Percentiles rank a stretch among this genome's conserved stretches.
Evolutionary conservation across 53 echinoderm and acorn worm species (phyloP).

Genomic region (Patiria pectinifera): DNA sequence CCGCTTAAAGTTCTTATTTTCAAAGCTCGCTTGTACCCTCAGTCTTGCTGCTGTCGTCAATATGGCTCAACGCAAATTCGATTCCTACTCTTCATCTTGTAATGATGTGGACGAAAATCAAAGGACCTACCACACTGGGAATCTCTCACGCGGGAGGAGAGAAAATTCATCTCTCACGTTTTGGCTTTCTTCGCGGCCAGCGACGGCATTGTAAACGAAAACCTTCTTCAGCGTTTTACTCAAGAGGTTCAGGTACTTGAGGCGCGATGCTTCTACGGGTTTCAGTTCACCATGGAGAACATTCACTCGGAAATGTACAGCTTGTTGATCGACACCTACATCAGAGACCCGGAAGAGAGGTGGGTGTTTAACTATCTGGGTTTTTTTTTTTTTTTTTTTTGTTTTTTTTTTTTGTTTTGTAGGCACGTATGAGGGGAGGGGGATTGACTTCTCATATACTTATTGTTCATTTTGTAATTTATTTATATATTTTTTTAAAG

Average conservation of each 20-base stretch:
- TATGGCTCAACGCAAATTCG: too few species aligned
- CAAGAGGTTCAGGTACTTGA: slow-evolving; percentile 96
- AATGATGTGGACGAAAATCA: not conserved
- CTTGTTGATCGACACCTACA: slow-evolving; percentile 95
- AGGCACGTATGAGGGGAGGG: too few species aligned
- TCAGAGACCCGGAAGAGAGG: slow-evolving; percentile 84
- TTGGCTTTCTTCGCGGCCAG: slow-evolving; percentile 99
- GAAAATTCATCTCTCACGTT: slow-evolving; percentile 94
- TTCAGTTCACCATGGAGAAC: slow-evolving; percentile 99
- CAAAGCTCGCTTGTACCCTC: too few species aligned
- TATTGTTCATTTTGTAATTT: too few species aligned
- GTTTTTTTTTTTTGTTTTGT: too few species aligned
- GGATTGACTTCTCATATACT: too few species aligned
- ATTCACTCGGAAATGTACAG: slow-evolving; percentile 99
- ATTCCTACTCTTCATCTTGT: too few species aligned
- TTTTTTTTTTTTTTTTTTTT: too few species aligned
- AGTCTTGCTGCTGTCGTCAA: too few species aligned
- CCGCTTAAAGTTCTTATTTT: too few species aligned
- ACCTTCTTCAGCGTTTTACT: slow-evolving; percentile 94
- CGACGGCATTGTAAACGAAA: slow-evolving; percentile 98
- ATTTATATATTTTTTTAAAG: not conserved
- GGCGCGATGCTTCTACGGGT: slow-evolving; percentile 96
- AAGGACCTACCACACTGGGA: slow-evolving; percentile 87
- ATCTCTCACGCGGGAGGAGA: slow-evolving; percentile 72
- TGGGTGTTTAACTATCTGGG: slow-evolving; percentile 22